Evolutionary conservation across 2,888 invertebrate genomes (phyloP).

Genomic region (Pyrrhia umbra): DNA sequence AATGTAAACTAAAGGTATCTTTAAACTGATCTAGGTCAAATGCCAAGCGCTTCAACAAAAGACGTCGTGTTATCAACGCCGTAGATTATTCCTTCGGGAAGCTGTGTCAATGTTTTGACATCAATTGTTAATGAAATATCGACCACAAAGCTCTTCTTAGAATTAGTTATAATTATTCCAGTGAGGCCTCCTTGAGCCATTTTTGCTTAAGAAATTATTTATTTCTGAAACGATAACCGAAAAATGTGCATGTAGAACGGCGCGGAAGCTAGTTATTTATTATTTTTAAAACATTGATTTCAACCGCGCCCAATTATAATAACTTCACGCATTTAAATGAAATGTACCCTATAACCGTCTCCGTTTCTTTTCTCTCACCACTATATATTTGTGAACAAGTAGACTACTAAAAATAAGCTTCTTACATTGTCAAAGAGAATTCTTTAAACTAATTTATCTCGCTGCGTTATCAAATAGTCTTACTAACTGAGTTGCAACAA

Average conservation of each 20-base stretch:
- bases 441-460: slow-evolving; percentile 8
- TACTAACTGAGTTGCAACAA: background rate
- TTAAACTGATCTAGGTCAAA: slow-evolving; percentile 42
- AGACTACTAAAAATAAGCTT: background rate
- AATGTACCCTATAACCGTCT: too few species aligned
- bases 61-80: slow-evolving; percentile 2
- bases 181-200: too few species aligned
- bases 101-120: slow-evolving; percentile 10
- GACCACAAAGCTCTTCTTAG: background rate
- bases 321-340: too few species aligned
- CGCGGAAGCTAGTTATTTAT: too few species aligned
- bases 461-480: slow-evolving; percentile 14
- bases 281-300: too few species aligned
- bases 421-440: background rate
- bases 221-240: too few species aligned
- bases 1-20: slow-evolving; percentile 22
- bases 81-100: slow-evolving; percentile 11
- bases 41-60: slow-evolving; percentile 14
- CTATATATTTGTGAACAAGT: background rate
- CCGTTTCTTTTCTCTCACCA: too few species aligned
- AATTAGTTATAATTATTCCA: background rate
- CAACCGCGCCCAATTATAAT: too few species aligned
- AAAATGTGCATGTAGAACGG: too few species aligned
- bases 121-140: background rate
- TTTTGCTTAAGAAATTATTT: too few species aligned